Conservation (phyloP, 2,113 vertebrate species). For the Procavia capensis region DNA sequence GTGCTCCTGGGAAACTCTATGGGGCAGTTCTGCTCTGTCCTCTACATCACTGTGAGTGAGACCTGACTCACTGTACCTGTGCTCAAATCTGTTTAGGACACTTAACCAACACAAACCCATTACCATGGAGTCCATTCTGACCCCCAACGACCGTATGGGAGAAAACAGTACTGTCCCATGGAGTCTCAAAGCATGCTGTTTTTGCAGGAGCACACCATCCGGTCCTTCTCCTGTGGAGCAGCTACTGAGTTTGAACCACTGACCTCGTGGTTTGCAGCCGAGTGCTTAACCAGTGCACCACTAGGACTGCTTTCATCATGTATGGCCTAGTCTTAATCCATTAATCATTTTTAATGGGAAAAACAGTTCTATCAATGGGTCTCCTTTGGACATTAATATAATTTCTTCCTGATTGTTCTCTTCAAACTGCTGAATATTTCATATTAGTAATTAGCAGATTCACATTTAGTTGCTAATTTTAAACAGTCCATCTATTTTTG, state of each 20-base stretch:
- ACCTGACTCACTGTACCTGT: neutral
- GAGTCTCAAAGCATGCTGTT: neutral
- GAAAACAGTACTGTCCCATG: neutral
- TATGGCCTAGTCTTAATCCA: constrained; percentile 77
- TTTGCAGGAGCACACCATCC: neutral
- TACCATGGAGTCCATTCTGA: neutral
- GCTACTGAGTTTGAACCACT: neutral
- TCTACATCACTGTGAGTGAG: no score
- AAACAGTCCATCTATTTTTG: constrained; percentile 72
- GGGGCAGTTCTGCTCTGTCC: no score
- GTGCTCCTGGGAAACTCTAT: no score
- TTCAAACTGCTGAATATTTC: constrained; percentile 83
- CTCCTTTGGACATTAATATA: constrained; percentile 69
- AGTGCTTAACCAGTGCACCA: neutral
- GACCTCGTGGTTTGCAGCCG: neutral
- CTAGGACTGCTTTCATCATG: constrained; percentile 45
- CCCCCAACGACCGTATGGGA: neutral
- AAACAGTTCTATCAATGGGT: constrained; percentile 69
- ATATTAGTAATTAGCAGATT: constrained; percentile 84
- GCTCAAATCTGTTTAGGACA: constrained; percentile 60
- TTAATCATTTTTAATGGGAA: constrained; percentile 81
- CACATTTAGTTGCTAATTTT: constrained; percentile 78
- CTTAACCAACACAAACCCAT: constrained; percentile 3
- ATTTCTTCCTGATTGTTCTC: constrained; percentile 81
- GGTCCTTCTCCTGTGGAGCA: neutral